Evolutionary conservation across 1,140 invertebrate species (phyloP).

Genomic region (Drosophila setifemur): DNA sequence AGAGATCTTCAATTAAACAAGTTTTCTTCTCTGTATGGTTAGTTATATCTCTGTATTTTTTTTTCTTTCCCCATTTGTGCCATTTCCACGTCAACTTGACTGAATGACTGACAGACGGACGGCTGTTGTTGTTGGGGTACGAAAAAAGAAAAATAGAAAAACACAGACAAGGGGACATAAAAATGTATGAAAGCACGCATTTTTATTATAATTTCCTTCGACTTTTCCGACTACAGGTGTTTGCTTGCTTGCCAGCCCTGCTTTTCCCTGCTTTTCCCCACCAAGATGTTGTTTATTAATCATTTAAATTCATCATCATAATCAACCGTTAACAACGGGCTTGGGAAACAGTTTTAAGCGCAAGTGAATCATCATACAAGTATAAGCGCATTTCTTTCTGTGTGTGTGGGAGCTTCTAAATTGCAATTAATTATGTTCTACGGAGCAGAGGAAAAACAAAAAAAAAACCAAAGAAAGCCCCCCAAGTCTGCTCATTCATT

Average conservation of each 20-base stretch:
- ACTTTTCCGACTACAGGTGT: constrained; percentile 59
- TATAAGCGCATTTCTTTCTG: constrained; percentile 5
- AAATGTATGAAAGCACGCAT: constrained; percentile 63
- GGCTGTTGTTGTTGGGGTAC: constrained; percentile 40
- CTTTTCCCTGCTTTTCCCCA: background rate
- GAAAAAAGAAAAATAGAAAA: constrained; percentile 14
- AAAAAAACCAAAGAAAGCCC: constrained; percentile 14
- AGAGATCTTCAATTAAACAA: too few relatives aligned
- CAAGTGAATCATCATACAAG: constrained; percentile 65
- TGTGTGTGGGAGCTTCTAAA: constrained; percentile 59
- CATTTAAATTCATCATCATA: constrained; percentile 80
- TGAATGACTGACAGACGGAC: constrained; percentile 64
- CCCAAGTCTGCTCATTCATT: constrained; percentile 39
- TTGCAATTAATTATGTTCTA: constrained; percentile 78
- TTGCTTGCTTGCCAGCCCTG: constrained; percentile 38
- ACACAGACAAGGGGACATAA: constrained; percentile 51
- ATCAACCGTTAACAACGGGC: constrained; percentile 79
- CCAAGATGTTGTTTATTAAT: constrained; percentile 70
- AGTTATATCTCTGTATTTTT: constrained; percentile 26
- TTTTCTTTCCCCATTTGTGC: constrained; percentile 46
- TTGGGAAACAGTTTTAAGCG: constrained; percentile 74
- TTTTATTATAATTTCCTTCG: constrained; percentile 49
- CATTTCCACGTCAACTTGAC: constrained; percentile 67
- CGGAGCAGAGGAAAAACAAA: constrained; percentile 16
- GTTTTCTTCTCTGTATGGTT: background rate